A percentile compares a stretch with the other conserved stretches of the same genome.
Evolutionary conservation across 2,113 vertebrate species (phyloP).

Genomic region (Mungos mungo): DNA sequence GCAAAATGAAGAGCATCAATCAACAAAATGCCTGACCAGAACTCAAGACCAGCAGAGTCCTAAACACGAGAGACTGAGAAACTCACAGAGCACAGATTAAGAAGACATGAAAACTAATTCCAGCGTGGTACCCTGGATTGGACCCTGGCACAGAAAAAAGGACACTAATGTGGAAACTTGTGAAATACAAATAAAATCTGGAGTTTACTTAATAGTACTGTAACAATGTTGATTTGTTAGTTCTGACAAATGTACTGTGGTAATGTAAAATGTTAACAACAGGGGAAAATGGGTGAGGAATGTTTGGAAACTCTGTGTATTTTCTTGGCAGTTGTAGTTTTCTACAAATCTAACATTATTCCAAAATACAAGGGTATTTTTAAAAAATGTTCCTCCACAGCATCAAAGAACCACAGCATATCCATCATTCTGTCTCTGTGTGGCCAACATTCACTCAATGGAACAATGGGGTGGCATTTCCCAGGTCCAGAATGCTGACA

Average conservation of each 20-base stretch:
- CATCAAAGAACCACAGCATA: background rate
- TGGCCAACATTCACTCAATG: background rate
- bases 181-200: constrained; percentile 8
- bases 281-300: background rate
- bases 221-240: constrained; percentile 19
- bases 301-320: background rate
- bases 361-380: constrained; percentile 18
- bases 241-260: background rate
- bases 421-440: background rate
- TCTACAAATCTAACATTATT: background rate
- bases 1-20: background rate
- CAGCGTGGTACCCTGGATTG: background rate
- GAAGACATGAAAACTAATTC: background rate
- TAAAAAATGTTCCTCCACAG: background rate
- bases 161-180: constrained; percentile 31
- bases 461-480: background rate
- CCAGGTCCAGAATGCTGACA: background rate
- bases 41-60: background rate
- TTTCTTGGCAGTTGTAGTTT: background rate
- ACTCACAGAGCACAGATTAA: background rate
- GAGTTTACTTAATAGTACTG: background rate
- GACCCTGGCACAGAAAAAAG: background rate
- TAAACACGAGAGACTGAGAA: background rate
- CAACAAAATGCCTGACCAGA: background rate
- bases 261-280: constrained; percentile 8